These are phyloP conservation scores for Leuciscus waleckii DNA, from an alignment of 2,797 vertebrate genomes.

Conservation along the genomic window DNA sequence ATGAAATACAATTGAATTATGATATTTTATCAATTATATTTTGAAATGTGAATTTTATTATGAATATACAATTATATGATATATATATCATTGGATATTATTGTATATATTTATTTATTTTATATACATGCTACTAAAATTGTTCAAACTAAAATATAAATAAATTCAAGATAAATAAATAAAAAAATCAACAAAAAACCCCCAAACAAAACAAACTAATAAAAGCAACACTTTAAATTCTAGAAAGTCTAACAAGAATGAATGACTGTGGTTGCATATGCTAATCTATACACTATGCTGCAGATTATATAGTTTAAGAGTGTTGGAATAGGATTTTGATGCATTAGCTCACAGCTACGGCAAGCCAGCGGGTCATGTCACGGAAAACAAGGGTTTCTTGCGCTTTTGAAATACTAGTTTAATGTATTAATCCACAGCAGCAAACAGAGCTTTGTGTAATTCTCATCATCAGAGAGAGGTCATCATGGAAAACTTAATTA, in stretches of 20 bases:
- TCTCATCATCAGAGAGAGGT: background rate
- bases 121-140: too few species aligned
- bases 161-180: too few species aligned
- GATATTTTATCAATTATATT: too few species aligned
- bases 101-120: too few species aligned
- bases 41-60: too few species aligned
- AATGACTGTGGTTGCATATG: background rate
- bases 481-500: background rate
- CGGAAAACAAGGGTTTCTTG: background rate
- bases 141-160: too few species aligned
- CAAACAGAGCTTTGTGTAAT: background rate
- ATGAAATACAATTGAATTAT: too few species aligned
- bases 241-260: background rate
- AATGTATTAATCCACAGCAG: background rate
- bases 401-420: background rate
- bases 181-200: accelerated
- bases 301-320: background rate
- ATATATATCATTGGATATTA: too few species aligned
- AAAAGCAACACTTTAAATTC: background rate
- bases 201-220: too few species aligned
- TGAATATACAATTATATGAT: too few species aligned
- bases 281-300: background rate
- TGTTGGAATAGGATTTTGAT: background rate
- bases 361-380: background rate
- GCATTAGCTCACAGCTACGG: background rate